phyloP scores from a whole-genome alignment of 2,888 invertebrate genomes.

The Morpho achilles region DNA sequence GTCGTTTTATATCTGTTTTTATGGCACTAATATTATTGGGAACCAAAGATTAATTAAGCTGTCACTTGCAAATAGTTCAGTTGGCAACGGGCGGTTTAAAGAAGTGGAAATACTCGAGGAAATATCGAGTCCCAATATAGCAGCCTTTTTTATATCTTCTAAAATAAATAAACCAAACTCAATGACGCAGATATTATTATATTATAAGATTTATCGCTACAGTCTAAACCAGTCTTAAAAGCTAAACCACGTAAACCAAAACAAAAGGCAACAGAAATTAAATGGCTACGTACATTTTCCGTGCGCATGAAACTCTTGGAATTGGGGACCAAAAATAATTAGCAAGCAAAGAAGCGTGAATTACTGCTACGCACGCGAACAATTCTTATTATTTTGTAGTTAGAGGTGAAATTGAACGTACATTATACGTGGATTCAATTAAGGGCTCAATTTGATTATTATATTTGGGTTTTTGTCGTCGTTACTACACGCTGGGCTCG shows the following conservation, averaged over 20 bases:
- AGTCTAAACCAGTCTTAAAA: neutral
- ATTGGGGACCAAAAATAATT: conserved; percentile 59
- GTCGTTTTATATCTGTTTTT: too few species aligned
- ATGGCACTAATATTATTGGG: too few species aligned
- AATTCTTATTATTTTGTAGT: conserved; percentile 67
- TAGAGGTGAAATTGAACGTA: conserved; percentile 63
- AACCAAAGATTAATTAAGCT: too few species aligned
- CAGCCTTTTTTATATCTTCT: too few species aligned
- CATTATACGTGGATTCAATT: conserved; percentile 42
- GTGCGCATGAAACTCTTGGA: conserved; percentile 50
- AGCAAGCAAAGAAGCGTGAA: conserved; percentile 57
- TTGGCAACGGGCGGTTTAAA: too few species aligned
- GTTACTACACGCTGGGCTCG: neutral
- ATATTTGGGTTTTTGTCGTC: neutral
- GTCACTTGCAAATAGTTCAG: too few species aligned
- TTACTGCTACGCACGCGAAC: conserved; percentile 61
- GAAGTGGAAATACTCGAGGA: too few species aligned
- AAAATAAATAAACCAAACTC: too few species aligned
- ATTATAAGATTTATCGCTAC: too few species aligned
- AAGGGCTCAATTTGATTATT: conserved; percentile 1
- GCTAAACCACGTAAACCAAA: conserved; percentile 7
- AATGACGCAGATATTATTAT: too few species aligned
- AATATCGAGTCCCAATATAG: too few species aligned
- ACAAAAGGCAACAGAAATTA: conserved; percentile 19
- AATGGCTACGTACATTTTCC: conserved; percentile 17